Evolutionary conservation across 2,113 vertebrate genomes (phyloP), one percentile per base, ranked within the genome.

Genomic region (Bujurquina vittata): DNA sequence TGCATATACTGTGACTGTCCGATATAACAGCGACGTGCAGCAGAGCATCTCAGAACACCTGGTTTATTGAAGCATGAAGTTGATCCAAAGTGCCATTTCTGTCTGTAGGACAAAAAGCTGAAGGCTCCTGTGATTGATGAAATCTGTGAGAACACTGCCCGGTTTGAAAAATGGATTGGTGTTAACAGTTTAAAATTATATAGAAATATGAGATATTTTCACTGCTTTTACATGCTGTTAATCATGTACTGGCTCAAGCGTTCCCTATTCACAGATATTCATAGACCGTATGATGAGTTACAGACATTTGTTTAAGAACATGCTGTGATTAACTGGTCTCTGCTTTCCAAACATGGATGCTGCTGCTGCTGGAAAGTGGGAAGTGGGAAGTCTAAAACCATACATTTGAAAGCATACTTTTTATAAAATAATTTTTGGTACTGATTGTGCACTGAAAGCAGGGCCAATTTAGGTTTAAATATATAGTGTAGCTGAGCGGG

Each of bases 231-330:
- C 23, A 29, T 29, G 57, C 12, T 26, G 54, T 37, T 58, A 58
- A 58, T 75, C 33, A 11, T 58, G 33, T 40, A 18, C 54, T 23
- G n/a, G 65, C 74, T 81, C 75, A 87, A 84, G 77, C 77, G 29
- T 60, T 84, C 58, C 65, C 59, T 35, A 3, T 78, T 81, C 78
- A 75, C 75, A 84, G 81, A 43, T 69, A 69, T 69, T 69, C 23
- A 43, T 49, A 49, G 63, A 49, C 40, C 9, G 23, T 81, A 78
- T 23, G 78, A 87, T 84, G 65, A 88, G 54, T 81, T 57, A 61
- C 79, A 31, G 73, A 20, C 56, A 35, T 81, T 75, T 75, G 75
- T 84, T 88, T 37, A 31, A 26, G 59, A 78, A 23, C 11, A 10
- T 9, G 22, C 26, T 7, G 31, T 77, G 43, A 83, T 84, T 43